These are phyloP conservation scores for Drosophila hamatofila DNA, from an alignment of 2,888 invertebrate genomes.

Conservation along the genomic window DNA sequence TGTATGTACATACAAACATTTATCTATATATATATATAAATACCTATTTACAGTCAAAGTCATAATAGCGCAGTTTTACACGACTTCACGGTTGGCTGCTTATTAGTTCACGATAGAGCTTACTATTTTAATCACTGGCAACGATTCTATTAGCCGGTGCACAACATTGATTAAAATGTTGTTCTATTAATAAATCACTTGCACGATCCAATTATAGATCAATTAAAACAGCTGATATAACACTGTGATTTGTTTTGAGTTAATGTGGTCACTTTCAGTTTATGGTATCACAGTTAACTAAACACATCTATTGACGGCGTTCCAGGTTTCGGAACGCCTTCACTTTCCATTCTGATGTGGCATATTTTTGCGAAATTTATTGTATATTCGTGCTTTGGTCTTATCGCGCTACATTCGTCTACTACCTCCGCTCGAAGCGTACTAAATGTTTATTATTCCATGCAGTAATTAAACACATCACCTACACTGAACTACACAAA, in stretches of 20 bases:
- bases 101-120: constrained; percentile 10
- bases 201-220: constrained; percentile 23
- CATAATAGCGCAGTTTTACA: constrained; percentile 5
- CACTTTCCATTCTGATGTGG: constrained; percentile 37
- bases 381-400: not conserved
- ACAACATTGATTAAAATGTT: constrained; percentile 19
- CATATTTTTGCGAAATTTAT: constrained; percentile 11
- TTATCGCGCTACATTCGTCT: constrained; percentile 52
- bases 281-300: not conserved
- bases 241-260: not conserved
- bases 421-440: constrained; percentile 27
- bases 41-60: constrained; percentile 1
- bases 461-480: constrained; percentile 33
- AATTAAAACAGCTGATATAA: constrained; percentile 35
- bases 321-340: constrained; percentile 27
- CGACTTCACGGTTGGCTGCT: constrained; percentile 26
- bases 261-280: constrained; percentile 8
- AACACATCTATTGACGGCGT: not conserved
- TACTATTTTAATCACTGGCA: constrained; percentile 2
- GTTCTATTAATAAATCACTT: constrained; percentile 29
- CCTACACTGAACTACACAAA: constrained; percentile 39
- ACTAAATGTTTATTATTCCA: constrained; percentile 42
- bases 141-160: not conserved
- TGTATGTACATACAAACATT: not conserved
- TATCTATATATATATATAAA: not conserved